Percentiles rank a stretch among this genome's conserved stretches.
Evolutionary conservation across 2,888 invertebrate species (phyloP).

Genomic region (Reticulitermes lucifugus): DNA sequence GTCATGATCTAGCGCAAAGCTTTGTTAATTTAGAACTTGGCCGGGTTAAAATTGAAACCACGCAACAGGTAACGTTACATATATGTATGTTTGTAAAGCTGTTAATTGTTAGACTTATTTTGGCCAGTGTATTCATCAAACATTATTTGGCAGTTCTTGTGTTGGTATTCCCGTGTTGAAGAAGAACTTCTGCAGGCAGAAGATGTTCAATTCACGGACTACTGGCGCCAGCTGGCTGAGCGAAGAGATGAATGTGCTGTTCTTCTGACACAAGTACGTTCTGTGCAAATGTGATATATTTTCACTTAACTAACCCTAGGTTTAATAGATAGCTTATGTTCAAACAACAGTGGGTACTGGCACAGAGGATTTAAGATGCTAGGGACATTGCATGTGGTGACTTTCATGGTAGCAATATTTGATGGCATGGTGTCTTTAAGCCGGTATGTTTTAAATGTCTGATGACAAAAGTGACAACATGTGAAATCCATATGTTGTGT

Average conservation of each 20-base stretch:
- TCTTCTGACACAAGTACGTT: slow-evolving; percentile 71
- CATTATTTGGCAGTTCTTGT: slow-evolving; percentile 69
- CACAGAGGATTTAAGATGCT: too few species aligned
- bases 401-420: too few species aligned
- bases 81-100: not conserved
- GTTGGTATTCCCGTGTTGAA: slow-evolving; percentile 81
- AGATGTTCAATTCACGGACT: slow-evolving; percentile 76
- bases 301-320: too few species aligned
- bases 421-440: too few species aligned
- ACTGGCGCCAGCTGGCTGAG: slow-evolving; percentile 77
- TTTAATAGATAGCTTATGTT: too few species aligned
- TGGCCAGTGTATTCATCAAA: not conserved
- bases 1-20: slow-evolving; percentile 47
- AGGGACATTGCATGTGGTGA: too few species aligned
- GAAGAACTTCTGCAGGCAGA: slow-evolving; percentile 76
- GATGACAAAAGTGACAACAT: too few species aligned
- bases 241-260: slow-evolving; percentile 77
- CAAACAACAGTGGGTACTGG: too few species aligned
- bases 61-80: slow-evolving; percentile 59
- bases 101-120: not conserved
- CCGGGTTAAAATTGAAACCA: slow-evolving; percentile 61
- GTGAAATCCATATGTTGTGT: too few species aligned
- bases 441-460: too few species aligned
- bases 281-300: too few species aligned
- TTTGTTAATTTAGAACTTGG: slow-evolving; percentile 53